phyloP scores from a whole-genome alignment of 2,113 vertebrate species.

The Sturnira hondurensis region DNA sequence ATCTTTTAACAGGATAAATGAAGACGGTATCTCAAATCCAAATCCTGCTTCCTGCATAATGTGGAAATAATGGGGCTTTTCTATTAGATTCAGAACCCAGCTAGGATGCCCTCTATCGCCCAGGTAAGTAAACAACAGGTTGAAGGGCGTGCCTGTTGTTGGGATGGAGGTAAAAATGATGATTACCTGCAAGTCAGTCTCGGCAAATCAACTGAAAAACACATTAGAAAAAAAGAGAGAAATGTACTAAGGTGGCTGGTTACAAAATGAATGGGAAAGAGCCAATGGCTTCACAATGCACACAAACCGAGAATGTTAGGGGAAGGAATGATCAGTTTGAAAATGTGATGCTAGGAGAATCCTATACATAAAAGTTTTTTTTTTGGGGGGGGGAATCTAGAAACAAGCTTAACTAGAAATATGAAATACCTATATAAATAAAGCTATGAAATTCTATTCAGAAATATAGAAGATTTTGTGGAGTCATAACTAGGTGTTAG shows the following conservation, averaged over 20 bases:
- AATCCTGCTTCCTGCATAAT: slow-evolving; percentile 30
- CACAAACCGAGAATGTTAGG: slow-evolving; percentile 15
- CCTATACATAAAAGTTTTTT: neutral
- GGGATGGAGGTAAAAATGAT: slow-evolving; percentile 5
- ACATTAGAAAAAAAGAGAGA: slow-evolving; percentile 19
- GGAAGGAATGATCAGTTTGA: slow-evolving; percentile 16
- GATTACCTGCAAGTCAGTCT: slow-evolving; percentile 44
- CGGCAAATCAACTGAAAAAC: slow-evolving; percentile 28
- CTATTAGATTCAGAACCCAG: slow-evolving; percentile 35
- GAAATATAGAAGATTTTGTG: slow-evolving; percentile 40
- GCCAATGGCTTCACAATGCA: neutral
- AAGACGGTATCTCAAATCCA: neutral
- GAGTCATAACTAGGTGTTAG: neutral
- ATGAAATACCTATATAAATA: neutral
- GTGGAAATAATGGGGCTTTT: slow-evolving; percentile 37
- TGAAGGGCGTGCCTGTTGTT: slow-evolving; percentile 33
- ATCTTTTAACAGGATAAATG: slow-evolving; percentile 50
- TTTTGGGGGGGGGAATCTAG: neutral
- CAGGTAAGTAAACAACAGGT: slow-evolving; percentile 40
- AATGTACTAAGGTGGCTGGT: neutral
- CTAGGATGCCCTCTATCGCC: neutral
- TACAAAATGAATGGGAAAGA: slow-evolving; percentile 53
- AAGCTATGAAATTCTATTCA: neutral
- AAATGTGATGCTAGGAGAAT: slow-evolving; percentile 29
- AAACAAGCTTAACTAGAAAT: slow-evolving; percentile 28